Conservation (phyloP, 2,888 invertebrate genomes). For the Asteroscopus sphinx region DNA sequence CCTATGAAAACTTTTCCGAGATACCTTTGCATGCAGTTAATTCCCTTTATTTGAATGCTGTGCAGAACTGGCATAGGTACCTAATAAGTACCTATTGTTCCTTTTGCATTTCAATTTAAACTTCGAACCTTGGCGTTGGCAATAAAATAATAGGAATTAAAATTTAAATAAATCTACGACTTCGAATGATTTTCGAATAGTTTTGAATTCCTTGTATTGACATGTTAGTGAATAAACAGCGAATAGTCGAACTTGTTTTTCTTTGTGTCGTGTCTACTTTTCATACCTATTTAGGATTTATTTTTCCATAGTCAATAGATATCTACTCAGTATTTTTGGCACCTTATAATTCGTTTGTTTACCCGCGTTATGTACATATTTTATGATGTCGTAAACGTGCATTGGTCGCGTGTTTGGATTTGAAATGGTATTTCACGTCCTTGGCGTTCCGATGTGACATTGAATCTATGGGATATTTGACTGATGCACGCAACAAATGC, state of each 20-base stretch:
- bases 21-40: constrained; percentile 9
- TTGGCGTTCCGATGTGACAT: constrained; percentile 60
- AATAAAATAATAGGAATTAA: too few relatives aligned
- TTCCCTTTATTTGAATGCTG: constrained; percentile 27
- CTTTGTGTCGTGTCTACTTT: too few relatives aligned
- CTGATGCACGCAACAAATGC: constrained; percentile 59
- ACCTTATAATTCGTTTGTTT: constrained; percentile 4
- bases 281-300: too few relatives aligned
- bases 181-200: too few relatives aligned
- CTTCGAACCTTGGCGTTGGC: constrained; percentile 25
- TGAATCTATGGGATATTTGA: constrained; percentile 57
- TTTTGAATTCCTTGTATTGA: too few relatives aligned
- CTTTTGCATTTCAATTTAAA: constrained; percentile 36
- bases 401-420: constrained; percentile 67
- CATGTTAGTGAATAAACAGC: too few relatives aligned
- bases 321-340: background rate
- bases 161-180: too few relatives aligned
- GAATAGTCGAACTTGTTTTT: too few relatives aligned
- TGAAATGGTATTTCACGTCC: constrained; percentile 40
- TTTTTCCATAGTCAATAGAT: background rate
- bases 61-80: constrained; percentile 21
- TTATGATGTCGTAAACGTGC: constrained; percentile 55
- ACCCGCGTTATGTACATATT: constrained; percentile 19
- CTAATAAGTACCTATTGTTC: too few relatives aligned
- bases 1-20: constrained; percentile 29